Evolutionary conservation across 1,140 invertebrate species (phyloP).

Genomic region (Galendromus occidentalis): DNA sequence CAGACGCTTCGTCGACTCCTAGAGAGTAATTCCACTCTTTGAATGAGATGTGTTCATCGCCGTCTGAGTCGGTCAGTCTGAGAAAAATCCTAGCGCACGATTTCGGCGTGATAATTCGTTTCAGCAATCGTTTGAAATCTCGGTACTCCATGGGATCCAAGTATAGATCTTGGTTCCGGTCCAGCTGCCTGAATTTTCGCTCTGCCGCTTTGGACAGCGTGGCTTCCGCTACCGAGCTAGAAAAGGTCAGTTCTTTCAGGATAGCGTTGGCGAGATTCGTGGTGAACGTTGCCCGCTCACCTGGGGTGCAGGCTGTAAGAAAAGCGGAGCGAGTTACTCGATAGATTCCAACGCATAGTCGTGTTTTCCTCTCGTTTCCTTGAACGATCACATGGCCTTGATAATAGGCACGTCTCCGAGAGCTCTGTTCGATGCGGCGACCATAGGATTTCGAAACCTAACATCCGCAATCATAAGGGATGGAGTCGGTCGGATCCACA

Average conservation of each 20-base stretch:
- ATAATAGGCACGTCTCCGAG: too few relatives aligned
- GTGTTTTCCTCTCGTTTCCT: too few relatives aligned
- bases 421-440: too few relatives aligned
- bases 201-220: conserved; percentile 30
- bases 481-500: too few relatives aligned
- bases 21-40: conserved; percentile 62
- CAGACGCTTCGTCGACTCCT: conserved; percentile 35
- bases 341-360: neutral
- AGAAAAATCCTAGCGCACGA: conserved; percentile 70
- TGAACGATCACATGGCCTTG: too few relatives aligned
- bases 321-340: neutral
- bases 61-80: conserved; percentile 57
- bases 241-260: conserved; percentile 44
- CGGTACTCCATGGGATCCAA: conserved; percentile 57
- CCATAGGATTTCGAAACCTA: too few relatives aligned
- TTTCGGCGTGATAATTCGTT: conserved; percentile 63
- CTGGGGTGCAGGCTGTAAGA: conserved; percentile 38
- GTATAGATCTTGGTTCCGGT: conserved; percentile 47
- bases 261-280: conserved; percentile 58
- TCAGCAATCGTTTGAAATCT: conserved; percentile 52
- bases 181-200: conserved; percentile 69
- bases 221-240: conserved; percentile 5
- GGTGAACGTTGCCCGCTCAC: conserved; percentile 55
- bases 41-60: conserved; percentile 47
- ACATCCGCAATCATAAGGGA: too few relatives aligned